Evolutionary conservation across 2,797 vertebrate genomes (phyloP).

Genomic region (Gorsachius magnificus): DNA sequence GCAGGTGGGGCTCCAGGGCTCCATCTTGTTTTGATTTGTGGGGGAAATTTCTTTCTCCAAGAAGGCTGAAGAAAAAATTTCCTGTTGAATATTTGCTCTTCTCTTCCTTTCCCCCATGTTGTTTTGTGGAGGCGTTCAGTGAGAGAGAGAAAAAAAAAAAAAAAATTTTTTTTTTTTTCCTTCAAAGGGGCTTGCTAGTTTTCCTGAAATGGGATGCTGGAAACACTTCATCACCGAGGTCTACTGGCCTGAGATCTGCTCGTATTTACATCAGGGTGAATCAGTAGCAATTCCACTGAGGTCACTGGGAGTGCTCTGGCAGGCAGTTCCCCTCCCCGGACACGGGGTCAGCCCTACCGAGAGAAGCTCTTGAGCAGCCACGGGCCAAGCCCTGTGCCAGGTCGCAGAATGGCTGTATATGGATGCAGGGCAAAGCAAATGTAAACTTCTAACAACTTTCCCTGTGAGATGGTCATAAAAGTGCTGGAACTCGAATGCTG

Average conservation of each 20-base stretch:
- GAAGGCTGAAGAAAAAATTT: not conserved
- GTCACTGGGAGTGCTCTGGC: not conserved
- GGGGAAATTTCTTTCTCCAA: not conserved
- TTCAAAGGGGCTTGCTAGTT: not conserved
- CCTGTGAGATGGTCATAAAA: not conserved
- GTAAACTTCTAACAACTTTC: not conserved
- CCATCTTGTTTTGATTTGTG: constrained; percentile 4
- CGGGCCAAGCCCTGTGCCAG: rapidly evolving
- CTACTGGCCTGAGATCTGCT: not conserved
- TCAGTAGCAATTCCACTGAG: not conserved
- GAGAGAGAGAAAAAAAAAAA: not conserved
- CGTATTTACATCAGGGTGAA: not conserved
- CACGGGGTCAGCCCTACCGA: rapidly evolving
- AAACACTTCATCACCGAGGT: not conserved
- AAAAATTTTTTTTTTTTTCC: not conserved
- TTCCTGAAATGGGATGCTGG: not conserved
- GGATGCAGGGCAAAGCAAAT: not conserved
- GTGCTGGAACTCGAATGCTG: not conserved
- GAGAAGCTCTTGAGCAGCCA: not conserved
- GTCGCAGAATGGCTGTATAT: not conserved
- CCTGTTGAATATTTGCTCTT: not conserved
- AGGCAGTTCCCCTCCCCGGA: not conserved
- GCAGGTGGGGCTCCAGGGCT: constrained; percentile 47
- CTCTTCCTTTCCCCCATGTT: not conserved
- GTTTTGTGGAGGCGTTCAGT: not conserved